Percentiles rank a stretch among this genome's conserved stretches.
These are phyloP conservation scores for Eolophus roseicapilla DNA, from an alignment of 2,113 vertebrate species.

Conservation along the genomic window DNA sequence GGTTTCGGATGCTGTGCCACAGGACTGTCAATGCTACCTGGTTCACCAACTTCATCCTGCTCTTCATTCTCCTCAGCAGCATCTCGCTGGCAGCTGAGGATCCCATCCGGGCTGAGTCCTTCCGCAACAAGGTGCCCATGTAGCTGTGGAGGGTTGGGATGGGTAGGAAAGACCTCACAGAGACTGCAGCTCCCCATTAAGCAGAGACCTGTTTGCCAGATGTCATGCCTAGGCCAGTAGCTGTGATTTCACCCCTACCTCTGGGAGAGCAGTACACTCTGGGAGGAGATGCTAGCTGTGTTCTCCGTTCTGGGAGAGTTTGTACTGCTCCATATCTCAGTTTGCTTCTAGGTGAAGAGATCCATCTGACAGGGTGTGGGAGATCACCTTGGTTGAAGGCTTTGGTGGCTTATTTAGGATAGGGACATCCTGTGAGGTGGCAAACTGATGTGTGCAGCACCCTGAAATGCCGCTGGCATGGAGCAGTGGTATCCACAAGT, in stretches of 20 bases:
- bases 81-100: conserved; percentile 96
- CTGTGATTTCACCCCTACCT: neutral
- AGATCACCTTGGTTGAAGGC: neutral
- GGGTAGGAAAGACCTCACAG: neutral
- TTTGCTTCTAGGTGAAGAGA: neutral
- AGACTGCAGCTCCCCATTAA: neutral
- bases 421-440: neutral
- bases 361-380: neutral
- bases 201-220: neutral
- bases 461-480: neutral
- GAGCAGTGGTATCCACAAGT: neutral
- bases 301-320: neutral
- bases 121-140: conserved; percentile 84
- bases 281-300: neutral
- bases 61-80: conserved; percentile 98
- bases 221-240: neutral
- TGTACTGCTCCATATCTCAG: neutral
- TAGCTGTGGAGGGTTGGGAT: neutral
- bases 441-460: neutral
- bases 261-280: neutral
- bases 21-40: conserved; percentile 92
- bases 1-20: conserved; percentile 92
- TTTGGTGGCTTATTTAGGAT: neutral
- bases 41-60: conserved; percentile 98
- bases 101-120: conserved; percentile 89